Conservation (phyloP, 2,113 vertebrate genomes). For the Dicentrarchus labrax region DNA sequence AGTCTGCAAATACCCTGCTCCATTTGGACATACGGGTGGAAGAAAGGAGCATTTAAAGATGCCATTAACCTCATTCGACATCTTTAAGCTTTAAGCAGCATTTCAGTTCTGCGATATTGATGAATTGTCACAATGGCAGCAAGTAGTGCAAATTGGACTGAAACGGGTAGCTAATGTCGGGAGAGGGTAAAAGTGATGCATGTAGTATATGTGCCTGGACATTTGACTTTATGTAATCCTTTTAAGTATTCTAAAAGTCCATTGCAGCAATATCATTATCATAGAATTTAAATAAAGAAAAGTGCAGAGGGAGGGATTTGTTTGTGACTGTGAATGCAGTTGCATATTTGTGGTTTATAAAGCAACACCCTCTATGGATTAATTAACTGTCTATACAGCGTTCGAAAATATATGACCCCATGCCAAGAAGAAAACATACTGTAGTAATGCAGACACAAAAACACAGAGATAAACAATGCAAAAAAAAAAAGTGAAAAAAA, state of each 20-base stretch:
- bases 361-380: slow-evolving; percentile 33
- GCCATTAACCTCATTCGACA: slow-evolving; percentile 78
- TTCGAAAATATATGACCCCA: slow-evolving; percentile 47
- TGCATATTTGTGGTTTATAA: slow-evolving; percentile 1
- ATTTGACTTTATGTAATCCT: slow-evolving; percentile 36
- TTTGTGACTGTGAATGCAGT: slow-evolving; percentile 1
- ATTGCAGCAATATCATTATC: slow-evolving; percentile 5
- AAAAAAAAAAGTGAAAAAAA: neutral
- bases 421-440: slow-evolving; percentile 28
- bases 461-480: slow-evolving; percentile 48
- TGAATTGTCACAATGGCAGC: slow-evolving; percentile 59
- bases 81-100: slow-evolving; percentile 51
- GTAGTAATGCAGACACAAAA: slow-evolving; percentile 29
- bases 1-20: slow-evolving; percentile 76
- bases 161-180: slow-evolving; percentile 23
- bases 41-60: slow-evolving; percentile 80
- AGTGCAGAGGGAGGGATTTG: neutral
- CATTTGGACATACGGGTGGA: slow-evolving; percentile 59
- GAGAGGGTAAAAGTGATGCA: slow-evolving; percentile 30
- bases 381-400: slow-evolving; percentile 49
- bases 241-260: slow-evolving; percentile 22
- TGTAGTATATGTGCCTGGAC: slow-evolving; percentile 4
- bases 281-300: neutral
- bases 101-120: slow-evolving; percentile 73
- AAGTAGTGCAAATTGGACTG: slow-evolving; percentile 47